A percentile compares a stretch with the other conserved stretches of the same genome.
phyloP scores from a whole-genome alignment of 2,113 vertebrate species.

The Pandion haliaetus region DNA sequence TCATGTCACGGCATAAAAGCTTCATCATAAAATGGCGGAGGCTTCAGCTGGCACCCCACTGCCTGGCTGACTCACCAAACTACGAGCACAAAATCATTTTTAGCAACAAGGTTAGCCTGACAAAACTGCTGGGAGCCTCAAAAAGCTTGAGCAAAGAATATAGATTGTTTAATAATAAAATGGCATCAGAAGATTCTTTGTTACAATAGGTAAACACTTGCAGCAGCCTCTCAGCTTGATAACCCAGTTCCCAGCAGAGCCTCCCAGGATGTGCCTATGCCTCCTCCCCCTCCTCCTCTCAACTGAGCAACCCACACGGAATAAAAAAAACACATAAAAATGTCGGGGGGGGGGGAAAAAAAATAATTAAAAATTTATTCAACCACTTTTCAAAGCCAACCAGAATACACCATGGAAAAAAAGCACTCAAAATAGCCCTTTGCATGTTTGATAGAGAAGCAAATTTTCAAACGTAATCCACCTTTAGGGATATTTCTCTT shows the following conservation, averaged over 20 bases:
- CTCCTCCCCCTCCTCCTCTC: background rate
- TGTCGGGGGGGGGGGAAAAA: background rate
- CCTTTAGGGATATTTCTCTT: background rate
- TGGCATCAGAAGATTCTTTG: conserved; percentile 10
- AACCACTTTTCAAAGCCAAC: background rate
- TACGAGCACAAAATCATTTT: background rate
- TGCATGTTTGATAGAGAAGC: background rate
- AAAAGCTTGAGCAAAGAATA: background rate
- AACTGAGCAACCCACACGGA: background rate
- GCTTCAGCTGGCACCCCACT: rapidly evolving
- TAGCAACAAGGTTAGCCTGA: conserved; percentile 1
- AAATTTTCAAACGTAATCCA: background rate
- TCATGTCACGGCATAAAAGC: background rate
- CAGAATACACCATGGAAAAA: background rate
- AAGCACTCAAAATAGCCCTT: background rate
- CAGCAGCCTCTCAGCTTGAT: conserved; percentile 9
- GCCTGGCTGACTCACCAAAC: background rate
- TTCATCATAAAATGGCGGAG: rapidly evolving
- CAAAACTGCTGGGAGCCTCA: conserved; percentile 26
- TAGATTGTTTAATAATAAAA: conserved; percentile 43
- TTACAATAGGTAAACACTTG: background rate
- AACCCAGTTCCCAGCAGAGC: background rate
- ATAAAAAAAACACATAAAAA: background rate
- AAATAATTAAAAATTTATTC: background rate
- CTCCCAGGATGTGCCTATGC: background rate